phyloP scores from a whole-genome alignment of 2,113 vertebrate species.

The Boleophthalmus pectinirostris region DNA sequence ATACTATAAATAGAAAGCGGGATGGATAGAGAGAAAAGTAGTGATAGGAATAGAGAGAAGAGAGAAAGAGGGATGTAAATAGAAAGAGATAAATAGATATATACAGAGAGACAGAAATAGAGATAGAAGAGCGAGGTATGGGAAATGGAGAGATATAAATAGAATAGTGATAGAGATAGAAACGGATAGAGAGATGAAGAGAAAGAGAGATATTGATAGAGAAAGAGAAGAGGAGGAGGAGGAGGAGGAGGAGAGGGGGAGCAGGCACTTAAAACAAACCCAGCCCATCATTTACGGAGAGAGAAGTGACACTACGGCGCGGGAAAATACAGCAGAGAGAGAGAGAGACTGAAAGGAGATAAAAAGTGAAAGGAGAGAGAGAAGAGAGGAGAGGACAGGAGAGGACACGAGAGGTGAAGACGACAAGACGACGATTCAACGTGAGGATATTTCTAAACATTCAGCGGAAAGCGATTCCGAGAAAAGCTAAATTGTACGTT shows the following conservation, averaged over 20 bases:
- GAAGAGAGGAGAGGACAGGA: background rate
- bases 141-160: no score
- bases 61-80: background rate
- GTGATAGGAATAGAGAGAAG: background rate
- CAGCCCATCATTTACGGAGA: conserved; percentile 44
- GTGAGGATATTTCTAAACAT: background rate
- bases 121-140: no score
- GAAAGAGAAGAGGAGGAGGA: no score
- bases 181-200: no score
- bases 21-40: conserved; percentile 1
- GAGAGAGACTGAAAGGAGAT: conserved; percentile 17
- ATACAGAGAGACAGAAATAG: no score
- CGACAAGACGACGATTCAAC: background rate
- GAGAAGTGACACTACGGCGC: conserved; percentile 17
- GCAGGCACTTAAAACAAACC: conserved; percentile 37
- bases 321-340: conserved; percentile 21
- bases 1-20: no score
- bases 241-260: no score
- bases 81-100: background rate
- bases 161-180: no score
- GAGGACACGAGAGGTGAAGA: background rate
- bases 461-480: background rate
- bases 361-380: background rate
- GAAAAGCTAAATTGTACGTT: background rate
- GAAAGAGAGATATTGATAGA: no score